Conservation (phyloP, 1,140 invertebrate species). For the Dendroctonus valens region DNA sequence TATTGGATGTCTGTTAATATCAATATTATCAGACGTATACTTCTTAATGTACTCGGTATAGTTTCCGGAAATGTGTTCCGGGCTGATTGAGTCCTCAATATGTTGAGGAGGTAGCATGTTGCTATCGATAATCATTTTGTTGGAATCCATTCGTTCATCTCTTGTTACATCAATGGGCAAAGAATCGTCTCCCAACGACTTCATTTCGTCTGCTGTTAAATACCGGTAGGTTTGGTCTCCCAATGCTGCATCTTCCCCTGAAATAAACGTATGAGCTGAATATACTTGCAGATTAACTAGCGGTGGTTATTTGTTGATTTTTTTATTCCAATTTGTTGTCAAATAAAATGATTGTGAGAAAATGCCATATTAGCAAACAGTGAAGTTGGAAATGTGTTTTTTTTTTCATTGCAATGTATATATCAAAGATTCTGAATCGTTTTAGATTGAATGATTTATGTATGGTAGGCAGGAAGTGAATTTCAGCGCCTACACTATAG, state of each 20-base stretch:
- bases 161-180: conserved; percentile 88
- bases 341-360: too few species aligned
- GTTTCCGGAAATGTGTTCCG: conserved; percentile 60
- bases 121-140: conserved; percentile 53
- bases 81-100: conserved; percentile 63
- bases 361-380: too few species aligned
- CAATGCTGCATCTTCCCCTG: conserved; percentile 84
- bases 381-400: too few species aligned
- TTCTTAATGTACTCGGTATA: conserved; percentile 56
- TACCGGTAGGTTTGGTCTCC: conserved; percentile 91
- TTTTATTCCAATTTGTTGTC: too few species aligned
- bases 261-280: conserved; percentile 32
- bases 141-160: conserved; percentile 75
- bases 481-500: too few species aligned
- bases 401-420: too few species aligned
- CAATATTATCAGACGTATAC: conserved; percentile 65
- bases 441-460: too few species aligned
- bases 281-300: too few species aligned
- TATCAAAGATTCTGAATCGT: too few species aligned
- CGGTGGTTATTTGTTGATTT: too few species aligned
- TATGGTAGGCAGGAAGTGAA: too few species aligned
- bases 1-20: conserved; percentile 66
- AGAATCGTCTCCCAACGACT: conserved; percentile 89
- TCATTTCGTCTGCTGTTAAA: conserved; percentile 92
- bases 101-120: conserved; percentile 55